These are phyloP conservation scores for Onthophagus taurus DNA, from an alignment of 1,140 invertebrate species.

Conservation along the genomic window DNA sequence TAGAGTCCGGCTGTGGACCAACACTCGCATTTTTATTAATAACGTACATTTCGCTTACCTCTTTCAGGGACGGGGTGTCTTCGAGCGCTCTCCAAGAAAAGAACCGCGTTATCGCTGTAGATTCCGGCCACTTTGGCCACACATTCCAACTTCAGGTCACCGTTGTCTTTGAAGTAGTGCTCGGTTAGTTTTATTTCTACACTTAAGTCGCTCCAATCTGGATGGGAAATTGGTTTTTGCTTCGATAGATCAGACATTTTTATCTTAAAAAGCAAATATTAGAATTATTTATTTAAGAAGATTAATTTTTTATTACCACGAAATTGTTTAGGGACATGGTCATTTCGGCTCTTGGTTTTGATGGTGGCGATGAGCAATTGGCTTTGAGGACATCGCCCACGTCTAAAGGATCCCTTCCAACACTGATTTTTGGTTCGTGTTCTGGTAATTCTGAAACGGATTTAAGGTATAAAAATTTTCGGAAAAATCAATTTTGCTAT, in stretches of 20 bases:
- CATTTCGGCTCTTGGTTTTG: conserved; percentile 60
- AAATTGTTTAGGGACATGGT: conserved; percentile 65
- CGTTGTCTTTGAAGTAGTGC: conserved; percentile 29
- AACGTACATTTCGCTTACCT: too few relatives aligned
- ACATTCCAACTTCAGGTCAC: conserved; percentile 42
- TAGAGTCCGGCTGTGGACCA: too few relatives aligned
- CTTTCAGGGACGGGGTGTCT: conserved; percentile 46
- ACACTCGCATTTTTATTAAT: too few relatives aligned
- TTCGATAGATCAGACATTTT: conserved; percentile 34
- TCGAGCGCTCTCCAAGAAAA: conserved; percentile 40
- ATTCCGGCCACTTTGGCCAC: conserved; percentile 43
- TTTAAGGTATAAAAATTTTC: too few relatives aligned
- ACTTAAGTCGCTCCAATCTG: conserved; percentile 33
- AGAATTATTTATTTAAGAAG: background rate
- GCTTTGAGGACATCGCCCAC: conserved; percentile 58
- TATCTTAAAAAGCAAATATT: conserved; percentile 10
- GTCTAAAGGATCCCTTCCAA: conserved; percentile 26
- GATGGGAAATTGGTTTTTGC: conserved; percentile 24
- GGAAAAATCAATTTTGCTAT: background rate
- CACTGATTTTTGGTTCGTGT: conserved; percentile 45
- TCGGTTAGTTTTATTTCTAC: conserved; percentile 31
- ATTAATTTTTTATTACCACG: conserved; percentile 45
- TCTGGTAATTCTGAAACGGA: conserved; percentile 51
- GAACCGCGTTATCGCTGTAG: conserved; percentile 43
- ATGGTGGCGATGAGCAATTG: conserved; percentile 63